Base-by-base conservation (phyloP, 2,797 vertebrate genomes). In the Taeniopygia guttata region DNA sequence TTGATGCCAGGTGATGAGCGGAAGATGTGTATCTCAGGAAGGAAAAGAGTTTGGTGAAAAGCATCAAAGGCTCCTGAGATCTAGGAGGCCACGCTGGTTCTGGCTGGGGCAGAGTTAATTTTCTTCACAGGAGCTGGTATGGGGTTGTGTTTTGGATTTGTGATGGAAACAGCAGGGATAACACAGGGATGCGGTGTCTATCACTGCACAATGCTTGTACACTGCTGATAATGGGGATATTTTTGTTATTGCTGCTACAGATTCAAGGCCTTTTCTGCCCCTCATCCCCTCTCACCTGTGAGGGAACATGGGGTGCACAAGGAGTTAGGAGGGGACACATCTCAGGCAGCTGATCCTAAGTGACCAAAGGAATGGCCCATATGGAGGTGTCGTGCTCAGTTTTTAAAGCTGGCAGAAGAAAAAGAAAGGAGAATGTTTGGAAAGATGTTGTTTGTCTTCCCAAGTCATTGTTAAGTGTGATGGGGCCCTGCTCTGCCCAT, bases 381-480 rank as follows among this genome's bases (percentile, higher is more conserved):
- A 8, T 4, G 6, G 0, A 21, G 12, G 12, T 1, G 2, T 29
- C 21, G 5, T 34, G 8, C 4, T 66, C 22, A 36, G 0, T 3
- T 38, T 43, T 21, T 22, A 73, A 45, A 76, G 2, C 1, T 60
- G 27, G 3, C 2, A 12, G 4, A 55, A 78, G 14, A 77, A 48
- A 14, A 34, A 70, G 7, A n/a, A 70, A 43, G 13, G 1, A 1
- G 5, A 3, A 9, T 32, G 4, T 46, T 70, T 16, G 7, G 18
- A 51, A 16, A 38, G 6, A 22, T 10, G 12, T 7, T 0, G 0
- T 66, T 77, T 66, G 29, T 52, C 38, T 74, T 91, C 48, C 21
- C 40, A 23, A 70, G 29, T 32, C 7, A 56, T 11, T 1, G 0
- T 45, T 30, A 32, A 0, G 0, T 0, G 0, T 51, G 7, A 59